phyloP scores from a whole-genome alignment of 2,113 vertebrate species.

The Melanerpes aurifrons region DNA sequence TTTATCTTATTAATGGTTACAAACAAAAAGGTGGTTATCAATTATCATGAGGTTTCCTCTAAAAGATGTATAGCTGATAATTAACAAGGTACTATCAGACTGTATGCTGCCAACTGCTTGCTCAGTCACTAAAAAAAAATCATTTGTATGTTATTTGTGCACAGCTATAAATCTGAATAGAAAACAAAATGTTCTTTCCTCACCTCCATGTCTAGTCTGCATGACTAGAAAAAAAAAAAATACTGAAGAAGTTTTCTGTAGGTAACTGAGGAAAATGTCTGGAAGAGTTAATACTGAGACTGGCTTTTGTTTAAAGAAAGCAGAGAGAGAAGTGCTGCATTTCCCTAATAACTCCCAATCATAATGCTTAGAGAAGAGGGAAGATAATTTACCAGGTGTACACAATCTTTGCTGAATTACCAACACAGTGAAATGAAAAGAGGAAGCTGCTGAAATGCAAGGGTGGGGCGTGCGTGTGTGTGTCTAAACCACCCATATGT shows the following conservation, averaged over 20 bases:
- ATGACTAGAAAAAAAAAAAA: background rate
- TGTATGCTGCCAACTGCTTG: background rate
- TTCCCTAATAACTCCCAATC: background rate
- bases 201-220: rapidly evolving
- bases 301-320: background rate
- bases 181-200: background rate
- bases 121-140: constrained; percentile 1
- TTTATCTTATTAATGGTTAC: background rate
- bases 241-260: background rate
- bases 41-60: background rate
- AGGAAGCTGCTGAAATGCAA: background rate
- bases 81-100: background rate
- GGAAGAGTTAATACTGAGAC: background rate
- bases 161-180: background rate
- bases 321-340: background rate
- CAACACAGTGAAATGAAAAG: background rate
- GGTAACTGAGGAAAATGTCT: background rate
- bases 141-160: background rate
- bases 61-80: background rate
- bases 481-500: no score
- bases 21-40: background rate
- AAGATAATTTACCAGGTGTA: background rate
- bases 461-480: no score
- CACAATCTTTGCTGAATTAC: background rate
- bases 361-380: background rate